These are phyloP conservation scores for Drosophila punjabiensis DNA, from an alignment of 1,140 invertebrate genomes.

Conservation along the genomic window DNA sequence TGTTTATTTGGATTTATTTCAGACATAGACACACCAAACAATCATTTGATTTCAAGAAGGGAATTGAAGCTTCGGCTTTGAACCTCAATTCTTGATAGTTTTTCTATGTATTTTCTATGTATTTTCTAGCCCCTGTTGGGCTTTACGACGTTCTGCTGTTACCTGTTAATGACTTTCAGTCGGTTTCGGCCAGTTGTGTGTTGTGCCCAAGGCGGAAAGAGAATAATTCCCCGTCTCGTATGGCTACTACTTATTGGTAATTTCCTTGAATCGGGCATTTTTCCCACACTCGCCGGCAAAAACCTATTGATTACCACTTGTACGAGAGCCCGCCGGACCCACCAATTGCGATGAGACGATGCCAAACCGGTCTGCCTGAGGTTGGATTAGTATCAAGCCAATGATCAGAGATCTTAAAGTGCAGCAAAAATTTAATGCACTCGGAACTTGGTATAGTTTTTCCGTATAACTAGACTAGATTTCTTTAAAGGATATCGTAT, in stretches of 20 bases:
- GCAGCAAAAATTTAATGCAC: neutral
- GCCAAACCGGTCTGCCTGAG: slow-evolving; percentile 46
- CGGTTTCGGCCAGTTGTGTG: slow-evolving; percentile 3
- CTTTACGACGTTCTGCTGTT: slow-evolving; percentile 16
- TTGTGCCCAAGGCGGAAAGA: slow-evolving; percentile 20
- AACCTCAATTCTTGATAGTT: neutral
- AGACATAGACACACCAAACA: neutral
- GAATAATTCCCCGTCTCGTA: slow-evolving; percentile 53
- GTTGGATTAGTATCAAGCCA: neutral
- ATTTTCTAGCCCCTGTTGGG: neutral
- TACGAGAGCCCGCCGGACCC: slow-evolving; percentile 10
- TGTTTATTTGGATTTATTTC: slow-evolving; percentile 12
- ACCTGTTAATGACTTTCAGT: slow-evolving; percentile 25
- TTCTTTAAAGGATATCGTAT: neutral
- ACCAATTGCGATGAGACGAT: slow-evolving; percentile 25
- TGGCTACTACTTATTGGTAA: slow-evolving; percentile 60
- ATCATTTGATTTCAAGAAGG: neutral
- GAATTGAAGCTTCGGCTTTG: neutral
- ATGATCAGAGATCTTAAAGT: neutral
- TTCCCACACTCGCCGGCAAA: slow-evolving; percentile 57
- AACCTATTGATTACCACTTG: slow-evolving; percentile 51
- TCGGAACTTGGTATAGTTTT: neutral
- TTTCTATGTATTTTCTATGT: neutral
- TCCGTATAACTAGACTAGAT: neutral
- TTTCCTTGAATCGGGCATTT: slow-evolving; percentile 66